These are phyloP conservation scores for Drosophila elegans DNA, from an alignment of 1,140 invertebrate species.

Conservation along the genomic window DNA sequence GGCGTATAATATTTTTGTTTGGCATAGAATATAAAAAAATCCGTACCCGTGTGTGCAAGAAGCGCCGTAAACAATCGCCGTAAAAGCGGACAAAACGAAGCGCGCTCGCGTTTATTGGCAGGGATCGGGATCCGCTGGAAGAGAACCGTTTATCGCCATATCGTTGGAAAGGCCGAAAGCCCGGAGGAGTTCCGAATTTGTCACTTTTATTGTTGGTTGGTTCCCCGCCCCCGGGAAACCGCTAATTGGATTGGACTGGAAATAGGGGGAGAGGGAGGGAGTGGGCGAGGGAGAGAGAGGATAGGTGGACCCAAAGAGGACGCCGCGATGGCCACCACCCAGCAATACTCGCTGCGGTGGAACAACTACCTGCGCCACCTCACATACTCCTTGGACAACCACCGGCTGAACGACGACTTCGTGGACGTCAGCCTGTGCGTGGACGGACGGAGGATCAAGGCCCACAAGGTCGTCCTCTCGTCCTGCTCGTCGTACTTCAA, in stretches of 20 bases:
- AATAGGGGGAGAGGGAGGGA: not conserved
- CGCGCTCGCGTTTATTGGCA: not conserved
- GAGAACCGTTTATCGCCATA: no score
- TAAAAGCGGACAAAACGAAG: conserved; percentile 5
- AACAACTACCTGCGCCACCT: conserved; percentile 91
- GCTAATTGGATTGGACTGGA: conserved; percentile 34
- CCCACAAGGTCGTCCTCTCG: conserved; percentile 93
- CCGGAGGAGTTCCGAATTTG: conserved; percentile 12
- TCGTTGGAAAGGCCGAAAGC: not conserved
- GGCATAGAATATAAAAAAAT: conserved; percentile 22
- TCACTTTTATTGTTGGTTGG: not conserved
- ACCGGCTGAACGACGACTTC: conserved; percentile 91
- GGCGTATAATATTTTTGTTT: conserved; percentile 30
- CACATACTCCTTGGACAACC: conserved; percentile 90
- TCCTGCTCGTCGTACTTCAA: conserved; percentile 94
- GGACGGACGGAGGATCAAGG: conserved; percentile 92
- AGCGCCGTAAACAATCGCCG: conserved; percentile 6
- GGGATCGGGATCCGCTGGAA: not conserved
- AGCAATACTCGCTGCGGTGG: conserved; percentile 92
- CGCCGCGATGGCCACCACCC: conserved; percentile 79
- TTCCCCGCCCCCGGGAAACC: conserved; percentile 12
- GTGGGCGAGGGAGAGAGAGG: not conserved
- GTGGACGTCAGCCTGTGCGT: conserved; percentile 94
- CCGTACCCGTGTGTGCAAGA: conserved; percentile 3
- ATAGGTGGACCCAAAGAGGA: conserved; percentile 2